A percentile compares a stretch with the other conserved stretches of the same genome.
Evolutionary conservation across 1,140 invertebrate genomes (phyloP).

Genomic region (Bombus turneri): DNA sequence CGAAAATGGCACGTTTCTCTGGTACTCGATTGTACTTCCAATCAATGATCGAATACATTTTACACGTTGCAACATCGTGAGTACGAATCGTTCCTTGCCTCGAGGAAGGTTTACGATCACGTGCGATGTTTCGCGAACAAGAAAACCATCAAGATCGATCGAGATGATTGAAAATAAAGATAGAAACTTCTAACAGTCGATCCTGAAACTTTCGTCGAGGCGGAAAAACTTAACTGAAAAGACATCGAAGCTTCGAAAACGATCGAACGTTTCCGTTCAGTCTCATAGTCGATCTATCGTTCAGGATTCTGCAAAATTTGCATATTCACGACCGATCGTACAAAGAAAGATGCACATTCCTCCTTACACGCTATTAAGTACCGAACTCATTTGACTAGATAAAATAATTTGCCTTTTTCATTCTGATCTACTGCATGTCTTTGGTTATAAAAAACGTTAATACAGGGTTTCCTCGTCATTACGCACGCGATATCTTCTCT

Average conservation of each 20-base stretch:
- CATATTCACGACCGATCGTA: conserved; percentile 5
- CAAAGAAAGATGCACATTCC: conserved; percentile 81
- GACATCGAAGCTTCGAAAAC: conserved; percentile 5
- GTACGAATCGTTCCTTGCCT: not conserved
- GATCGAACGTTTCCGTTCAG: conserved; percentile 15
- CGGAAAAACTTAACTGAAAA: not conserved
- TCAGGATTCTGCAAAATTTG: not conserved
- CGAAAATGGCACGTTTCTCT: conserved; percentile 30
- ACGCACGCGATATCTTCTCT: conserved; percentile 23
- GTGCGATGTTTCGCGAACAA: too few species aligned
- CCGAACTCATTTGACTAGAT: conserved; percentile 81
- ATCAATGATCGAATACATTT: not conserved
- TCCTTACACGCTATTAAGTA: conserved; percentile 79
- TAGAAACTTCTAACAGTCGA: not conserved
- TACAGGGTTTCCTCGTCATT: conserved; percentile 23
- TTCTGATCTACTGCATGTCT: conserved; percentile 61
- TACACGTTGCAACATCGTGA: not conserved
- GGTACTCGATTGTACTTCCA: not conserved
- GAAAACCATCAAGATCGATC: not conserved
- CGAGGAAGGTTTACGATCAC: conserved; percentile 10
- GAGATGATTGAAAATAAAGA: not conserved
- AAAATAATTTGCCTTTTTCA: conserved; percentile 73
- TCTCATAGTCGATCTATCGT: conserved; percentile 12
- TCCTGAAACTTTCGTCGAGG: conserved; percentile 5
- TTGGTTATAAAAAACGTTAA: conserved; percentile 75